Percentiles rank a stretch among this genome's conserved stretches.
Evolutionary conservation across 2,888 invertebrate species (phyloP).

Genomic region (Melanchra persicariae): DNA sequence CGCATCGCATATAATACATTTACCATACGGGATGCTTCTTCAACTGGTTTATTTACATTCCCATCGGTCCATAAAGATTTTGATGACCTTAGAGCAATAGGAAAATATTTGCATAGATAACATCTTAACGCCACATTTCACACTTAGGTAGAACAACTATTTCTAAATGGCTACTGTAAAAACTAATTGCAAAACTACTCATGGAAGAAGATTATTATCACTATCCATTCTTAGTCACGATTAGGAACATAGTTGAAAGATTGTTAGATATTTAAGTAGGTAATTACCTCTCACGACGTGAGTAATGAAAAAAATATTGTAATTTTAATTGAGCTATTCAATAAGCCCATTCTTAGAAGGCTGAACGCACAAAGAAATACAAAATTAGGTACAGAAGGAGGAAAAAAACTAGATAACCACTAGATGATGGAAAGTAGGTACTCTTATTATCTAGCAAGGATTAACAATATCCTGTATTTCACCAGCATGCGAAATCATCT

Average conservation of each 20-base stretch:
- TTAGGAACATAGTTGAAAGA: neutral
- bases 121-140: conserved; percentile 4
- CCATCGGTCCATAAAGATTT: conserved; percentile 35
- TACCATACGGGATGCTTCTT: conserved; percentile 6
- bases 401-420: neutral
- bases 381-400: neutral
- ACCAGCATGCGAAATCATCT: neutral
- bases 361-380: neutral
- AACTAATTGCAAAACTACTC: neutral
- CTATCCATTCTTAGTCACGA: conserved; percentile 3
- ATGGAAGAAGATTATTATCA: neutral
- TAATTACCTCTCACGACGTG: too few species aligned
- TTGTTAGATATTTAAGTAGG: too few species aligned
- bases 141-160: neutral
- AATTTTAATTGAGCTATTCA: too few species aligned
- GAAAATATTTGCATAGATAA: conserved; percentile 46
- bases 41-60: conserved; percentile 61
- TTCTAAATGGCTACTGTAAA: neutral
- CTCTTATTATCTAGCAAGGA: neutral
- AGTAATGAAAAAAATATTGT: too few species aligned
- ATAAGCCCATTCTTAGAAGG: neutral
- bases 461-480: neutral
- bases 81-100: conserved; percentile 26
- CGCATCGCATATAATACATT: neutral
- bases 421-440: neutral